phyloP scores from a whole-genome alignment of 2,888 invertebrate genomes.

The Drosophila meridionalis region DNA sequence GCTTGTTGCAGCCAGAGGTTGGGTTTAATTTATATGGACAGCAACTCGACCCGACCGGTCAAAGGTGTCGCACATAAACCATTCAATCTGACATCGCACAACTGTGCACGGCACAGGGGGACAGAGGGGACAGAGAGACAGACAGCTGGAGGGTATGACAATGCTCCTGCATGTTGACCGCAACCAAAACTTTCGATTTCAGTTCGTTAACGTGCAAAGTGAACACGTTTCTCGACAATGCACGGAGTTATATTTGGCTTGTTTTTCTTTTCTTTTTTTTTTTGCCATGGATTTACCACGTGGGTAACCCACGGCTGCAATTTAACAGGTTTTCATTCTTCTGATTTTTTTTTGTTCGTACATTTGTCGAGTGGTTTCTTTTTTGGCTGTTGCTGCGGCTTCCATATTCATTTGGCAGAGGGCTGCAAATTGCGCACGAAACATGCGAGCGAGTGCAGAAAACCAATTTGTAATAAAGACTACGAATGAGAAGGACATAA shows the following conservation, averaged over 20 bases:
- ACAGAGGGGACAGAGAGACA: background rate
- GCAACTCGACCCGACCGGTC: conserved; percentile 67
- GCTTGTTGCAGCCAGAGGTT: conserved; percentile 28
- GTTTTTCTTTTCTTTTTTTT: conserved; percentile 22
- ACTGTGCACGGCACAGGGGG: conserved; percentile 37
- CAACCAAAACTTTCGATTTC: conserved; percentile 75
- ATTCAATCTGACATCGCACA: conserved; percentile 76
- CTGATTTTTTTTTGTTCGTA: background rate
- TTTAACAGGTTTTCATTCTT: conserved; percentile 50
- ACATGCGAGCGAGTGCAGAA: conserved; percentile 76
- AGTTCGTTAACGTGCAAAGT: conserved; percentile 74
- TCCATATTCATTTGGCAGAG: conserved; percentile 67
- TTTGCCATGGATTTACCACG: conserved; percentile 49
- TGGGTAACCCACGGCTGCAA: conserved; percentile 54
- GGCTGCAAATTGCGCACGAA: conserved; percentile 75
- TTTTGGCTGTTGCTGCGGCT: conserved; percentile 21
- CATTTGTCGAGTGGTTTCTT: conserved; percentile 16
- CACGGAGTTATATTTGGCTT: conserved; percentile 15
- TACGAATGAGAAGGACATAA: conserved; percentile 57
- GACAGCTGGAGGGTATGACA: conserved; percentile 42
- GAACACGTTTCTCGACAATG: conserved; percentile 67
- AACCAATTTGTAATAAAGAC: conserved; percentile 81
- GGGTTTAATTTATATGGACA: conserved; percentile 76
- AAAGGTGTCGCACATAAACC: conserved; percentile 78
- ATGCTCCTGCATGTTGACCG: conserved; percentile 60